Base-by-base conservation (phyloP, 2,113 vertebrate genomes). In the Neogale vison region DNA sequence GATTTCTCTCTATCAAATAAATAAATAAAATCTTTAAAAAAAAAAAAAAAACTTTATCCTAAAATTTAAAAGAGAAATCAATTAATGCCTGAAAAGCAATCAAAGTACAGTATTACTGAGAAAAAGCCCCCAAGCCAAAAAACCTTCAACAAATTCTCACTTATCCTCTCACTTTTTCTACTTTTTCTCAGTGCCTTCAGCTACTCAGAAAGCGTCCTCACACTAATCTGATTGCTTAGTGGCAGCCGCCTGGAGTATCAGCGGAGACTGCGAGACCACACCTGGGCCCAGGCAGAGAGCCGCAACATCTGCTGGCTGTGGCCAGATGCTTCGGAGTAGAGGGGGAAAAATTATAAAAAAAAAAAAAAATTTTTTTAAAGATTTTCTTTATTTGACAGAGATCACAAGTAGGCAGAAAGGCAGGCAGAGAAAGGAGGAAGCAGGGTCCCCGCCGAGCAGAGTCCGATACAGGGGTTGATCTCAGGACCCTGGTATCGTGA, bases 11-110 rank as follows among this genome's bases (percentile, higher is more conserved):
- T n/a, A n/a, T n/a, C n/a, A n/a, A n/a, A n/a, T n/a, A n/a, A n/a
- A n/a, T n/a, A n/a, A n/a, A n/a, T n/a, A n/a, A n/a, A n/a, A n/a
- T n/a, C n/a, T n/a, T n/a, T n/a, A n/a, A n/a, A n/a, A n/a, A n/a
- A n/a, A n/a, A n/a, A n/a, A n/a, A n/a, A 86, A 82, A 61, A 92
- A 45, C 26, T 20, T 65, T 23, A 74, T 0, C 34, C 31, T 45
- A 91, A 94, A 81, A 36, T 31, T 47, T 86, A 92, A 89, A 81
- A 88, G 34, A 85, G 57, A 94, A 94, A 74, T 81, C 34, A 84
- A 92, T 45, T 57, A 87, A 80, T 34, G 42, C 21, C 71, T 29
- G 17, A 61, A 61, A 92, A 84, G 29, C 39, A 14, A 83, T n/a
- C 4, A 80, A 57, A 85, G 1, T 72, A 86, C 8, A 74, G 6